Evolutionary conservation across 2,113 vertebrate genomes (phyloP).

Genomic region (Morone chrysops): DNA sequence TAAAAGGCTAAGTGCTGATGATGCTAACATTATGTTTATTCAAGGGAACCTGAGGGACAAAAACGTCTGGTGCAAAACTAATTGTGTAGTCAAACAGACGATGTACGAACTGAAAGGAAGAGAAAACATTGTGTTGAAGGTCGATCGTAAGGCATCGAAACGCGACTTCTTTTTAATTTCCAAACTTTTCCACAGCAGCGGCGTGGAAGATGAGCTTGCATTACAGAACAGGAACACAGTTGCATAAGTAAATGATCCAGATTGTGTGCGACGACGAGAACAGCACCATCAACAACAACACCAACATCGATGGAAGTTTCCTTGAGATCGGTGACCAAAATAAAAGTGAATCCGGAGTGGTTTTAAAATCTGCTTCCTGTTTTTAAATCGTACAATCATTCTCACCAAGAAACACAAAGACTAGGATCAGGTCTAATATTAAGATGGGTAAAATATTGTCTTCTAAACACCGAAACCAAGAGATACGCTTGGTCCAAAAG

Average conservation of each 20-base stretch:
- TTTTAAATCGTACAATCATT: slow-evolving; percentile 55
- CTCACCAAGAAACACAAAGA: slow-evolving; percentile 65
- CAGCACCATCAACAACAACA: slow-evolving; percentile 73
- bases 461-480: slow-evolving; percentile 49
- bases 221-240: slow-evolving; percentile 71
- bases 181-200: slow-evolving; percentile 49
- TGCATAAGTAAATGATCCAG: slow-evolving; percentile 79
- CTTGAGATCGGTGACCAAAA: slow-evolving; percentile 54
- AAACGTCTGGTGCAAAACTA: neutral
- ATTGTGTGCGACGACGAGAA: slow-evolving; percentile 70
- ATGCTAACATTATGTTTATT: neutral
- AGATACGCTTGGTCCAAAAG: slow-evolving; percentile 30
- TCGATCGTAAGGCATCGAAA: slow-evolving; percentile 70
- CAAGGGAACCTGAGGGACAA: slow-evolving; percentile 26
- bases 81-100: no score
- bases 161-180: slow-evolving; percentile 39
- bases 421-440: slow-evolving; percentile 38
- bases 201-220: slow-evolving; percentile 62
- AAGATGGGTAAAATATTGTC: slow-evolving; percentile 46
- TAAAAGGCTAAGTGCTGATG: neutral
- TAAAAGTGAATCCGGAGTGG: neutral
- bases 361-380: slow-evolving; percentile 53
- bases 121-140: slow-evolving; percentile 32
- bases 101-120: neutral
- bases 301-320: slow-evolving; percentile 64